These are phyloP conservation scores for Nycticorax nycticorax DNA, from an alignment of 2,113 vertebrate genomes.

Conservation along the genomic window DNA sequence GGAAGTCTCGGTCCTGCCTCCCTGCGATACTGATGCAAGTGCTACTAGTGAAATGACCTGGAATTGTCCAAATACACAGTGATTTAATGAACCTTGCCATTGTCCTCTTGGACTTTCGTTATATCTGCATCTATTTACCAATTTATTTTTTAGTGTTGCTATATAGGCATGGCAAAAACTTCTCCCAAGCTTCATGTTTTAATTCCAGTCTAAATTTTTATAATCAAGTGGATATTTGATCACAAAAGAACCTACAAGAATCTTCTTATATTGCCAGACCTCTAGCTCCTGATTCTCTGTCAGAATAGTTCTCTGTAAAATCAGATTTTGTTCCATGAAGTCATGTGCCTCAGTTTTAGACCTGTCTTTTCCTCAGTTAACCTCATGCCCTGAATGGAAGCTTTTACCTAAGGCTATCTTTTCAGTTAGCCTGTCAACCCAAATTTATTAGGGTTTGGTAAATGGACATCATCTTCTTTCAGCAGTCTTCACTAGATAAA, in stretches of 20 bases:
- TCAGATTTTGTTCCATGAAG: slow-evolving; percentile 25
- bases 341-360: slow-evolving; percentile 52
- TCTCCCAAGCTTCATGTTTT: not conserved
- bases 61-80: not conserved
- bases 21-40: not conserved
- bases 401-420: not conserved
- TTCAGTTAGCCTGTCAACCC: slow-evolving; percentile 45
- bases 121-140: not conserved
- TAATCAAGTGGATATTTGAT: not conserved
- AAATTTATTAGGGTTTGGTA: slow-evolving; percentile 37
- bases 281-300: slow-evolving; percentile 1
- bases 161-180: not conserved
- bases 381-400: slow-evolving; percentile 47
- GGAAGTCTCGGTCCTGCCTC: not conserved
- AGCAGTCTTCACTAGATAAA: not conserved
- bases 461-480: slow-evolving; percentile 46
- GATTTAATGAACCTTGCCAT: not conserved
- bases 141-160: not conserved
- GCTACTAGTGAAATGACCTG: not conserved
- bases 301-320: slow-evolving; percentile 26
- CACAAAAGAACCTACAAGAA: not conserved
- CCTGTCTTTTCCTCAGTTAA: slow-evolving; percentile 60
- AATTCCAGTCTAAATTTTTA: not conserved
- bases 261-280: not conserved
- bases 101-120: not conserved